Evolutionary conservation across 1,140 invertebrate species (phyloP).

Genomic region (Bombus turneri): DNA sequence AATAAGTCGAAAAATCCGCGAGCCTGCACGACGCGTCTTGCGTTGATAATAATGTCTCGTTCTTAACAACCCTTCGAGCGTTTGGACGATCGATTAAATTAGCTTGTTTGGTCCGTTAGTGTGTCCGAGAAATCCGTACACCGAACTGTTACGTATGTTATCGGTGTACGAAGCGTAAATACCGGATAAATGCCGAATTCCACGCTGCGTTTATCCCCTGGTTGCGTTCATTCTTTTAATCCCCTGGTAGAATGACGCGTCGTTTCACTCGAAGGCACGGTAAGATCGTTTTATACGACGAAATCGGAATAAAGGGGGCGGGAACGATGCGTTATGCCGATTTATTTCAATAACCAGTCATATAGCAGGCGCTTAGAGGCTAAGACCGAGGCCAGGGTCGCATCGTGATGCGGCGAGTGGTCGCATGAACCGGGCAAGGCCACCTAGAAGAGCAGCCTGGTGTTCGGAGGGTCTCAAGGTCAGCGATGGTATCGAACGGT

Average conservation of each 20-base stretch:
- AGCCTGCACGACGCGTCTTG: too few relatives aligned
- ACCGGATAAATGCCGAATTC: conserved; percentile 19
- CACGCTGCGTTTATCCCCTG: not conserved
- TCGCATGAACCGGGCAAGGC: conserved; percentile 3
- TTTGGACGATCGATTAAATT: conserved; percentile 3
- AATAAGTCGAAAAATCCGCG: not conserved
- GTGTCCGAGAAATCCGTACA: not conserved
- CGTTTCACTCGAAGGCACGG: too few relatives aligned
- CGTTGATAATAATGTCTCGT: conserved; percentile 16
- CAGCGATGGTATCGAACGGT: conserved; percentile 55
- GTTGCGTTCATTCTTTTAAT: not conserved
- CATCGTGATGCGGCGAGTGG: conserved; percentile 41
- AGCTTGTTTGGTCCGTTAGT: not conserved
- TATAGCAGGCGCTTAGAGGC: conserved; percentile 13
- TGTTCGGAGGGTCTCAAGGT: conserved; percentile 63
- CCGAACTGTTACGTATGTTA: not conserved
- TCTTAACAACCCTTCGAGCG: not conserved
- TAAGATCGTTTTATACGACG: conserved; percentile 32
- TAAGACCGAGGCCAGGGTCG: conserved; percentile 14
- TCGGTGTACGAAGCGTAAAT: not conserved
- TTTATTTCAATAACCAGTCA: conserved; percentile 35
- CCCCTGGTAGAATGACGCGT: not conserved
- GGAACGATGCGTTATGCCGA: conserved; percentile 24
- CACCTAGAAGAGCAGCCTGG: conserved; percentile 40
- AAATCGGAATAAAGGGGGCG: conserved; percentile 10